Evolutionary conservation across 30 jellyfish, hydroid and myxozoan genomes (phyloP), one percentile per base, ranked within the genome.

Genomic region (Hydractinia symbiolongicarpus): DNA sequence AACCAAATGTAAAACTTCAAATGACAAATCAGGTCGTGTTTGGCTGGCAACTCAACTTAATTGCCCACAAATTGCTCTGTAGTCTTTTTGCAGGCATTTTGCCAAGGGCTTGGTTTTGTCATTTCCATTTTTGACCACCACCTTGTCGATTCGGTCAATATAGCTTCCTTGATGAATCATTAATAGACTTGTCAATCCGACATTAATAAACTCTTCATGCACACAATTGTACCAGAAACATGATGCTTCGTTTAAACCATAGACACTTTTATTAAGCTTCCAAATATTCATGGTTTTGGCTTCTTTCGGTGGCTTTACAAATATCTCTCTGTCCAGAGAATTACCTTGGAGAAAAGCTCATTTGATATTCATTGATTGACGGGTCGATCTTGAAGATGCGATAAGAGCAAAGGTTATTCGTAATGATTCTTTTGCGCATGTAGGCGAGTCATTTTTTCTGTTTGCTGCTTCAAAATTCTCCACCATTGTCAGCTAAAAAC

Each of bases 331-430:
- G 55, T 87, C 79, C 50, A 87, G 52, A 6, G 55, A n/a, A 4
- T 67, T 81, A 4, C 89, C 95, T 69, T 81, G 95, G 10, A 87
- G 82, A 58, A 87, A 87, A 5, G 91, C 91, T 7, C 86, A 11
- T 40, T 82, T 87, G 21, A 79, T 78, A 54, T 85, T 88, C 53
- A 67, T 70, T 11, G 87, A 86, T 13, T 50, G 8, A n/a, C 54
- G n/a, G 53, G 17, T 56, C 90, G 60, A 53, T 4, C 58, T 71
- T 58, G 13, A 50, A 9, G 79, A 82, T 61, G 90, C 67, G 30
- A 73, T 17, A 54, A 73, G 71, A 15, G 62, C 66, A 54, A 82
- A 51, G 5, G 79, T 62, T 16, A 70, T 52, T 55, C 91, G 30
- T 50, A 83, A 52, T 19, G 78, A n/a, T 15, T 73, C 82, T 55